Conservation (phyloP, 2,113 vertebrate species). For the Ceratotherium simum region DNA sequence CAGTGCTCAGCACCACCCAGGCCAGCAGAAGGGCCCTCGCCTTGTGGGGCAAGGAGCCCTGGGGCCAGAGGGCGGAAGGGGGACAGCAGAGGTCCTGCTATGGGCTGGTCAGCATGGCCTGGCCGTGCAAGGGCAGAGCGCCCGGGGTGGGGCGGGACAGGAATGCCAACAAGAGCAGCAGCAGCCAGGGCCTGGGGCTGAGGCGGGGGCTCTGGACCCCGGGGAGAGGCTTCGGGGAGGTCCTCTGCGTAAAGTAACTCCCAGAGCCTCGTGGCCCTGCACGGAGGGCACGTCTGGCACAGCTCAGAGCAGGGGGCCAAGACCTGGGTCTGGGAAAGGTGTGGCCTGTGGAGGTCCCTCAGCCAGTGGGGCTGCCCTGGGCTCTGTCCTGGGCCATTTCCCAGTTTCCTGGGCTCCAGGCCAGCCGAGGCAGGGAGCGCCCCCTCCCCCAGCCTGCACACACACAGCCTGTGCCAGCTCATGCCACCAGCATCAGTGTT, state of each 20-base stretch:
- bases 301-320: background rate
- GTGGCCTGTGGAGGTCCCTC: background rate
- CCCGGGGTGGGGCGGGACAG: fast-evolving
- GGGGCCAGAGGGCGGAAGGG: background rate
- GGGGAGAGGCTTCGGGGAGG: fast-evolving
- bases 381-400: background rate
- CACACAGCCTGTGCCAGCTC: background rate
- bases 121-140: background rate
- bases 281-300: background rate
- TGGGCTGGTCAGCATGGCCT: background rate
- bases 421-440: background rate
- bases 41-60: background rate
- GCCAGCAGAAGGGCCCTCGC: background rate
- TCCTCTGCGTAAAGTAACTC: background rate
- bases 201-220: background rate
- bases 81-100: background rate
- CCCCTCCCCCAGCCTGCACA: background rate
- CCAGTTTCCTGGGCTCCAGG: constrained; percentile 42
- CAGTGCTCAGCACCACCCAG: background rate
- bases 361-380: background rate
- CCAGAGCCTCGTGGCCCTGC: background rate
- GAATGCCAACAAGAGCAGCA: no score
- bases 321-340: background rate
- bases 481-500: background rate
- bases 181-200: background rate